phyloP scores from a whole-genome alignment of 1,140 invertebrate species.

The Meloidogyne chitwoodi region DNA sequence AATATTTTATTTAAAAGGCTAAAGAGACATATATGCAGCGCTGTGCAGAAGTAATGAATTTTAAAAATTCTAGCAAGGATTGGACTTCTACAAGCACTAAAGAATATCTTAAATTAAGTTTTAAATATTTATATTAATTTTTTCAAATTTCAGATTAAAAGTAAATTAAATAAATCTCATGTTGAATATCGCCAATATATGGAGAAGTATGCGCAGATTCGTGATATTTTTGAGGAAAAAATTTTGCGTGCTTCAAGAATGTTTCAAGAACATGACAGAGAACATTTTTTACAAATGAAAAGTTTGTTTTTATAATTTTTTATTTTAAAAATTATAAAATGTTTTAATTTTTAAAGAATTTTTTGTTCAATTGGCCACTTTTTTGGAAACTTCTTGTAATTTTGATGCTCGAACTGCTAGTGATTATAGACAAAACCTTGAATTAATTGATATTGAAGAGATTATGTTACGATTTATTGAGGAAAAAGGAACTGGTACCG shows the following conservation, averaged over 20 bases:
- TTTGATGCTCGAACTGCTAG: conserved; percentile 38
- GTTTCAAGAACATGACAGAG: conserved; percentile 47
- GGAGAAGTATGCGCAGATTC: conserved; percentile 53
- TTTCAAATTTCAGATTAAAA: conserved; percentile 39
- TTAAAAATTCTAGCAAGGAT: conserved; percentile 40
- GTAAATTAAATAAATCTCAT: conserved; percentile 50
- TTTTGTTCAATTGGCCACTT: conserved; percentile 35
- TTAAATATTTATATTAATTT: neutral
- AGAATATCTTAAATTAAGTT: conserved; percentile 46
- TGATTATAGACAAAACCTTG: conserved; percentile 48
- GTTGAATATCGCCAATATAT: conserved; percentile 56
- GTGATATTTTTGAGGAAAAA: conserved; percentile 55
- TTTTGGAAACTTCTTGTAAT: conserved; percentile 35
- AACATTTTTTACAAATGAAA: conserved; percentile 46
- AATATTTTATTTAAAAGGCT: conserved; percentile 30
- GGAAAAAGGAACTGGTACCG: conserved; percentile 52
- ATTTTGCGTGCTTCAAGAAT: conserved; percentile 38
- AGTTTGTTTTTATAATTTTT: conserved; percentile 17
- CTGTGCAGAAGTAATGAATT: conserved; percentile 44
- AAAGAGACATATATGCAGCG: conserved; percentile 56
- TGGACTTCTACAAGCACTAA: conserved; percentile 37
- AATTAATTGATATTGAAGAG: conserved; percentile 49
- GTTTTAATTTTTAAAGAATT: conserved; percentile 22
- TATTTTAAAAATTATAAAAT: neutral
- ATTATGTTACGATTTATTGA: conserved; percentile 53